Percentiles rank a stretch among this genome's conserved stretches.
Evolutionary conservation across 2,113 vertebrate species (phyloP).

Genomic region (Phalacrocorax brasilianus): DNA sequence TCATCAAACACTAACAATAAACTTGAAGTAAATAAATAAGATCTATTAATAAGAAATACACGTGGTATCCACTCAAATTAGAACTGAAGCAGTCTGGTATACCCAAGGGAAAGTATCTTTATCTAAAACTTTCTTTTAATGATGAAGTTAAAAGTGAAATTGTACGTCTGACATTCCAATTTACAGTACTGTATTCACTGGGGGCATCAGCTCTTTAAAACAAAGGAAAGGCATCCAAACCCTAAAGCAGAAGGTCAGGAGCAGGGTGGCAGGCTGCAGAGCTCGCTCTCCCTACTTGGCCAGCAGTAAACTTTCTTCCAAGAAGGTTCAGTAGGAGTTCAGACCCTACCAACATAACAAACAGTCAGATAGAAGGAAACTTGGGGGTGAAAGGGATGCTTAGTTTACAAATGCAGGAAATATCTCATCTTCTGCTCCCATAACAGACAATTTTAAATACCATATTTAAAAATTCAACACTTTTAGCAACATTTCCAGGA

Average conservation of each 20-base stretch:
- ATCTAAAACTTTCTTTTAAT: not conserved
- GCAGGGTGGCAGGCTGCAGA: not conserved
- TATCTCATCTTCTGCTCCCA: slow-evolving; percentile 49
- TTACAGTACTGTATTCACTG: not conserved
- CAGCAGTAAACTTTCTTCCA: not conserved
- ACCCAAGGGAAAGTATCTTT: not conserved
- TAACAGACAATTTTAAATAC: slow-evolving; percentile 69
- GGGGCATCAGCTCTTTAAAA: not conserved
- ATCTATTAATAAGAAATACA: not conserved
- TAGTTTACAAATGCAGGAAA: slow-evolving; percentile 44
- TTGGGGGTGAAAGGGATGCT: not conserved
- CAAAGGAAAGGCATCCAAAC: not conserved
- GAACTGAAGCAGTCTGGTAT: not conserved
- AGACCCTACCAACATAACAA: not conserved
- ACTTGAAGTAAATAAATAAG: not conserved
- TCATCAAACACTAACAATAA: not conserved
- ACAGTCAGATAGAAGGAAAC: slow-evolving; percentile 1
- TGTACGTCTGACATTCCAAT: not conserved
- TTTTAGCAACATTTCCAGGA: slow-evolving; percentile 74
- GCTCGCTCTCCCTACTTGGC: not conserved
- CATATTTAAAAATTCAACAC: slow-evolving; percentile 58
- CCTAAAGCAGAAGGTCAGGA: not conserved
- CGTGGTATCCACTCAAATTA: not conserved
- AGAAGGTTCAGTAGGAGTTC: slow-evolving; percentile 33
- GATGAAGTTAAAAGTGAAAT: slow-evolving; percentile 26